phyloP scores from a whole-genome alignment of 2,113 vertebrate species.

The Gambusia holbrooki region DNA sequence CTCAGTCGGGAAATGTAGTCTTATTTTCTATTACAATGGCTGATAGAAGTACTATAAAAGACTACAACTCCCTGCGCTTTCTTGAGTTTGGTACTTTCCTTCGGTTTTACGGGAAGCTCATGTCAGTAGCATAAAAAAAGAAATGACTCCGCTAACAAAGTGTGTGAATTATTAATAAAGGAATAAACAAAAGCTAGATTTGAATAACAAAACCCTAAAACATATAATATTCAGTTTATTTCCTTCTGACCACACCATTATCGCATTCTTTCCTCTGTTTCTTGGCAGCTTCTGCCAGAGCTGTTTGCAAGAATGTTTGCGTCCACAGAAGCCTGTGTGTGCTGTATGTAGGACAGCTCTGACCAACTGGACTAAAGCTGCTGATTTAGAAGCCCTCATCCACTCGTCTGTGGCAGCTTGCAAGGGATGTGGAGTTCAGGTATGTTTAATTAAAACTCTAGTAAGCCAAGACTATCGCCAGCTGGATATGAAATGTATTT shows the following conservation, averaged over 20 bases:
- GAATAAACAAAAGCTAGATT: not conserved
- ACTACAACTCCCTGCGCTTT: constrained; percentile 74
- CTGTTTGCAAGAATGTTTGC: constrained; percentile 94
- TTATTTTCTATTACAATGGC: not conserved
- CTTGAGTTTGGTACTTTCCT: constrained; percentile 46
- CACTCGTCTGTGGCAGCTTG: constrained; percentile 87
- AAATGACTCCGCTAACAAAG: not conserved
- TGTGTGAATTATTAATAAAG: not conserved
- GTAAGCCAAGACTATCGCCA: not conserved
- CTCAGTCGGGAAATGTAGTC: constrained; percentile 79
- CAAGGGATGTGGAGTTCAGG: constrained; percentile 91
- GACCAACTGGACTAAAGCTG: constrained; percentile 80
- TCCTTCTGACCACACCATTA: not conserved
- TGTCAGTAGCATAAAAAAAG: not conserved
- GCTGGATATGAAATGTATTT: not conserved
- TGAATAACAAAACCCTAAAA: not conserved
- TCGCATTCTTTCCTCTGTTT: constrained; percentile 24
- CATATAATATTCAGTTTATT: not conserved
- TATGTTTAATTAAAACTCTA: constrained; percentile 45
- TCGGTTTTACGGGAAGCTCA: constrained; percentile 47
- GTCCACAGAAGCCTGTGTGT: constrained; percentile 92
- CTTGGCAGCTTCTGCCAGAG: constrained; percentile 88
- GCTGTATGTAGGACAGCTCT: constrained; percentile 91
- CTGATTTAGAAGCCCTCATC: constrained; percentile 87
- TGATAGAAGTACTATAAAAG: not conserved